Percentiles rank a stretch among this genome's conserved stretches.
phyloP scores from a whole-genome alignment of 2,797 vertebrate species.

The Holocentrus rufus region DNA sequence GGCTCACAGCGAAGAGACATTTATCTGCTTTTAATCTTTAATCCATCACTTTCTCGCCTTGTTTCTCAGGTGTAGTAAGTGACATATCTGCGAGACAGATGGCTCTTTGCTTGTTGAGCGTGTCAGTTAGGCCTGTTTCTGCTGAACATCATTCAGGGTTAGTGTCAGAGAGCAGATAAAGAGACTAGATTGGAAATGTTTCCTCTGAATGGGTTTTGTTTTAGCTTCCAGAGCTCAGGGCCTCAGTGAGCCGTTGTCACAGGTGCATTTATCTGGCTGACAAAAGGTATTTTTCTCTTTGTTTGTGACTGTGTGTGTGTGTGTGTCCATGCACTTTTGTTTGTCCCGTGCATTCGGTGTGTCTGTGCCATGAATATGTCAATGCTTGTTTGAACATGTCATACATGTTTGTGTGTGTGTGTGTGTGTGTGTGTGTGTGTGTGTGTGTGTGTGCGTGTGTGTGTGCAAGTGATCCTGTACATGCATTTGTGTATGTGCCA shows the following conservation, averaged over 20 bases:
- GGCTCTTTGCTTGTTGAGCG: constrained; percentile 23
- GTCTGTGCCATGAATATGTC: not conserved
- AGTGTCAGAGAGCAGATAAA: constrained; percentile 15
- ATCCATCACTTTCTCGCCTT: not conserved
- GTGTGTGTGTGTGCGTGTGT: constrained; percentile 3
- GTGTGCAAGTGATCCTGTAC: too few species aligned
- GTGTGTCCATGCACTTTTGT: constrained; percentile 6
- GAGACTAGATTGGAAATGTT: constrained; percentile 16
- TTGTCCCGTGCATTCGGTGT: not conserved
- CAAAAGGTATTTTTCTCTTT: constrained; percentile 57
- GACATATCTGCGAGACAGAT: not conserved
- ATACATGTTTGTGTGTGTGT: not conserved
- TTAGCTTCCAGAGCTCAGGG: constrained; percentile 38
- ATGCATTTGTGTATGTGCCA: too few species aligned
- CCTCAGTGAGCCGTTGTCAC: constrained; percentile 19
- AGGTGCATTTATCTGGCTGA: constrained; percentile 54
- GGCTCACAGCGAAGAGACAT: constrained; percentile 5
- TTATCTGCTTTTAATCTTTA: constrained; percentile 17
- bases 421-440: constrained; percentile 26
- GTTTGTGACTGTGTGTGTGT: constrained; percentile 20
- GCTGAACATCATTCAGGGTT: not conserved
- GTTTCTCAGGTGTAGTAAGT: not conserved
- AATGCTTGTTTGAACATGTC: too few species aligned
- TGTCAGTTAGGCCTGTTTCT: constrained; percentile 9
- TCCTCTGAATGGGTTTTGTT: constrained; percentile 50